phyloP scores from a whole-genome alignment of 92 coral and sea anemone genomes.

The Epizoanthus scotinus region DNA sequence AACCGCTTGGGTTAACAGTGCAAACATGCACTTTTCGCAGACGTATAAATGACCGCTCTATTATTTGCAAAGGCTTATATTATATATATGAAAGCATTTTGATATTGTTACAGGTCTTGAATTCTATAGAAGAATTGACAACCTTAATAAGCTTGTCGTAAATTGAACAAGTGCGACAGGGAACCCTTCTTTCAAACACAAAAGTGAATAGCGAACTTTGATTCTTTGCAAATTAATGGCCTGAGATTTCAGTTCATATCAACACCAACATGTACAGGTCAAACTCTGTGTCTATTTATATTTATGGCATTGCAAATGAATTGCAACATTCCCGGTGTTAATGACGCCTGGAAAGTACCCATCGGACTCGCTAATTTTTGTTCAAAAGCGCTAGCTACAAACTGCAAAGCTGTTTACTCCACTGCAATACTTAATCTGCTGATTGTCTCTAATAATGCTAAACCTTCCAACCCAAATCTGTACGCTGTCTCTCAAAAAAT shows the following conservation, averaged over 20 bases:
- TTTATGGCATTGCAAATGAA: background rate
- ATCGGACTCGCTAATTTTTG: constrained; percentile 10
- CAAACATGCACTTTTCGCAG: background rate
- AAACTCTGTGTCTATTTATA: background rate
- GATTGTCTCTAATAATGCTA: background rate
- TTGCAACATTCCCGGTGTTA: constrained; percentile 1
- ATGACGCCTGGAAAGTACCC: background rate
- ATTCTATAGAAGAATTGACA: background rate
- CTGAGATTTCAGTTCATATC: background rate
- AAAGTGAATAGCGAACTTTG: background rate
- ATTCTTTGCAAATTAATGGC: background rate
- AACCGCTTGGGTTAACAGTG: background rate
- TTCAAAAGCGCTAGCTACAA: constrained; percentile 5
- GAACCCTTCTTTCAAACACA: background rate
- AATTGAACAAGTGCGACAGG: constrained; percentile 11
- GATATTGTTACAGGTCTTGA: background rate
- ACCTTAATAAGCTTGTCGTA: background rate
- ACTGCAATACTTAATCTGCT: background rate
- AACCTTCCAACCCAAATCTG: background rate
- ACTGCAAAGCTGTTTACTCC: constrained; percentile 6
- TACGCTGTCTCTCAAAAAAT: too few species aligned
- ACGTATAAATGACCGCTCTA: background rate
- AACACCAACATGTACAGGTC: background rate
- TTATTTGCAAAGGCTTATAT: constrained; percentile 9
- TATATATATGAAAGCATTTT: background rate